Base-by-base conservation (phyloP, 2,797 vertebrate genomes). In the Sebastolobus alascanus region DNA sequence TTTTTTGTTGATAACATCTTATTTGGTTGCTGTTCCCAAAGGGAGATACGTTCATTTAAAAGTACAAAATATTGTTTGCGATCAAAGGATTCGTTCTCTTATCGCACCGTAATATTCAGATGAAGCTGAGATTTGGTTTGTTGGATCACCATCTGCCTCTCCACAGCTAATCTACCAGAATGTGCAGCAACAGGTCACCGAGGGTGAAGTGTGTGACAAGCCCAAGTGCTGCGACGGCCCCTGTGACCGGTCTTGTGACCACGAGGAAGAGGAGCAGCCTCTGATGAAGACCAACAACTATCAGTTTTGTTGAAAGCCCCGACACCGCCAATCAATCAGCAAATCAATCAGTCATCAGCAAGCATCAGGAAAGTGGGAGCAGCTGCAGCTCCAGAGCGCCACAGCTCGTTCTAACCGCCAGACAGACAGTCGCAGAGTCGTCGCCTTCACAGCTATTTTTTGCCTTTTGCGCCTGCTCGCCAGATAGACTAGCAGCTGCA, bases 251-350 rank as follows among this genome's bases (percentile, higher is more conserved):
- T 96, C 96, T 93, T 98, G 96, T 7, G 97, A 98, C 84, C 95
- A 96, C 69, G 96, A 95, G 77, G 97, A 97, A 72, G 93, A 93
- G 0, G 93, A 95, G 81, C 96, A 97, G 90, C 96, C 96, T 12
- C 95, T 98, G 87, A 96, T 98, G 93, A 98, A 97, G 86, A 95
- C 97, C 88, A 99, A 99, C 93, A 98, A 98, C 94, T 99, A 99
- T 65, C 97, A 99, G 96, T 98, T 99, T 92, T 98, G 97, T 89
- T 99, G 95, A 94, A 61, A 25, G 12, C 20, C n/a, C 16, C 2
- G 13, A 31, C 31, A 31, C 6, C 16, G n/a, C 22, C 60, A 27
- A 70, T 52, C 22, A 16, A 33, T 79, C 50, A 66, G 33, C 52
- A 70, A 71, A 87, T 52, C 68, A 60, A 46, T 25, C 25, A 25